Evolutionary conservation across 1,140 invertebrate species (phyloP), one percentile per base, ranked within the genome.

Genomic region (Sycophila sp.): DNA sequence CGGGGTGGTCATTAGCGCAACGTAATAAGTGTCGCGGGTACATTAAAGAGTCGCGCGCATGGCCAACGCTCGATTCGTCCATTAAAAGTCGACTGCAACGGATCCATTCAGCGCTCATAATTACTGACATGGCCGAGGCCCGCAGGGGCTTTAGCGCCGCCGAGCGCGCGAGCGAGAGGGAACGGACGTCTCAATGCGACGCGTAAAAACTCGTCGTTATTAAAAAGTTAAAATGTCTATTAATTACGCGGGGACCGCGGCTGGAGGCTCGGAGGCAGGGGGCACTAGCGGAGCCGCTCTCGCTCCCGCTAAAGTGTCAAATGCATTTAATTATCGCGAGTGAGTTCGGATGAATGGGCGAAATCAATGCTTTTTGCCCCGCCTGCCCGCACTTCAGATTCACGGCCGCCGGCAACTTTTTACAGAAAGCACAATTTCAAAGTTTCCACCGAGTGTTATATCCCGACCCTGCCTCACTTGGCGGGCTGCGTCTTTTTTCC

Each of bases 221-320:
- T 81, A 83, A 85, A 83, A 82, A 83, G 75, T 83, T 83, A 83
- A 81, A 83, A 83, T 83, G 77, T 83, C 80, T 80, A 83, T 82
- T 83, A 83, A 84, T 84, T 83, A 83, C 80, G 79, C 67, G 75
- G 68, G 69, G 15, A 10, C 56, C 10, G 36, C 34, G 32, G 22
- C 34, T 32, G 15, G 24, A 10, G 30, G 32, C 2, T 17, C 15
- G 4, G 15, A 30, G 58, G 17, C 7, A 15, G n/a, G 38, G 15
- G 78, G 79, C 80, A 81, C 76, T 75, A 72, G 75, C 73, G 65
- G 56, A 62, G 71, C 73, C 65, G 67, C 70, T 66, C 42, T 47
- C n/a, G n/a, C 74, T 32, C 71, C 65, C 71, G 73, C 62, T 66
- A 72, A 73, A 77, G 68, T 76, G 71, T 81, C 80, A 84, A 83